Percentiles rank a stretch among this genome's conserved stretches.
phyloP scores from a whole-genome alignment of 2,797 vertebrate genomes.

The Malacoraja senta region DNA sequence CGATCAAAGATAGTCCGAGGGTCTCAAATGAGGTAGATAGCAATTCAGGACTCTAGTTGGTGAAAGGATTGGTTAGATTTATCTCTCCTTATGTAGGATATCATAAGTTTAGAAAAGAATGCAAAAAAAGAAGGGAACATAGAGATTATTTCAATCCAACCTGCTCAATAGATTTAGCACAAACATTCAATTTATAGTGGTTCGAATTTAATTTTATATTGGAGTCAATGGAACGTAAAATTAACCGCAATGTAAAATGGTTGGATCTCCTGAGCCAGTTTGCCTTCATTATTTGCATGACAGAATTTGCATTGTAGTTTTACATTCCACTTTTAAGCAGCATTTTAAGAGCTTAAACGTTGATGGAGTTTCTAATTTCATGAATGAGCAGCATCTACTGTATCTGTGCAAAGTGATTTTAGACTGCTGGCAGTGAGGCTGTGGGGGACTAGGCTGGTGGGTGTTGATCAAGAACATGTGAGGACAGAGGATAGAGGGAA shows the following conservation, averaged over 20 bases:
- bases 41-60: too few species aligned
- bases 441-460: too few species aligned
- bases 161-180: not conserved
- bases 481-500: too few species aligned
- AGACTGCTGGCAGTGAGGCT: not conserved
- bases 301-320: not conserved
- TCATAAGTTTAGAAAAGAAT: not conserved
- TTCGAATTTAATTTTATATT: not conserved
- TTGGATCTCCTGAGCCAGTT: not conserved
- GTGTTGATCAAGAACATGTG: too few species aligned
- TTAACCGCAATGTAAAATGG: not conserved
- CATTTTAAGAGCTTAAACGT: not conserved
- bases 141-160: not conserved
- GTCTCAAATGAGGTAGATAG: too few species aligned
- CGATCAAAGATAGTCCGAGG: too few species aligned
- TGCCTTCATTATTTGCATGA: not conserved
- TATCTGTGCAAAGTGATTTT: not conserved
- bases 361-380: not conserved
- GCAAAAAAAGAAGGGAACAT: too few species aligned
- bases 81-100: not conserved
- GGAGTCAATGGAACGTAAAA: too few species aligned
- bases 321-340: not conserved
- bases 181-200: not conserved
- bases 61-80: not conserved
- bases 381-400: not conserved